Conservation (phyloP, 2,888 invertebrate species). For the Athetis lepigone region DNA sequence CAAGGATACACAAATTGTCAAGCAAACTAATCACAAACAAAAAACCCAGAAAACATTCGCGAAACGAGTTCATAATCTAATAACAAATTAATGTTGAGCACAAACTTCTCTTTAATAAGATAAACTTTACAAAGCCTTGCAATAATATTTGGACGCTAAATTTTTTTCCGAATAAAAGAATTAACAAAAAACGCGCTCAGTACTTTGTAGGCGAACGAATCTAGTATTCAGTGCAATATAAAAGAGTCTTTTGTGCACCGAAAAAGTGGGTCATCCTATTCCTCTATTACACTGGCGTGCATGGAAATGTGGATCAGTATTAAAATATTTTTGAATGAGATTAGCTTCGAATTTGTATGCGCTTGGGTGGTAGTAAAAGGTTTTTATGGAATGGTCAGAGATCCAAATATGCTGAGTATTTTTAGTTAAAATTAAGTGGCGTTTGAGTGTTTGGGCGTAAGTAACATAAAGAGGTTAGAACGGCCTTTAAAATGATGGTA, state of each 20-base stretch:
- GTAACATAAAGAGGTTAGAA: too few species aligned
- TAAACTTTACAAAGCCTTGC: slow-evolving; percentile 50
- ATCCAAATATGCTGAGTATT: too few species aligned
- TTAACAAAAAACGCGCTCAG: slow-evolving; percentile 68
- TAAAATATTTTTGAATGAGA: slow-evolving; percentile 44
- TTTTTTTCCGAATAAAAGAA: slow-evolving; percentile 60
- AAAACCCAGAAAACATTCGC: not conserved
- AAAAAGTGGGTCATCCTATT: slow-evolving; percentile 83
- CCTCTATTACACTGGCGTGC: slow-evolving; percentile 69
- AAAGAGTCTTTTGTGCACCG: slow-evolving; percentile 80
- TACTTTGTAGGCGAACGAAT: slow-evolving; percentile 72
- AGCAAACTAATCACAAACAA: slow-evolving; percentile 17
- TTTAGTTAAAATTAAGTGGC: too few species aligned
- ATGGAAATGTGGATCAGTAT: slow-evolving; percentile 57
- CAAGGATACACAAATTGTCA: slow-evolving; percentile 4
- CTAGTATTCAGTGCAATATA: slow-evolving; percentile 80
- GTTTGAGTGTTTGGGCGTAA: too few species aligned
- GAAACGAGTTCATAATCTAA: slow-evolving; percentile 30
- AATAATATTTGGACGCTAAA: slow-evolving; percentile 60
- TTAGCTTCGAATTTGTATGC: slow-evolving; percentile 33
- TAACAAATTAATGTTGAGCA: slow-evolving; percentile 23
- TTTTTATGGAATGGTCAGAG: too few species aligned
- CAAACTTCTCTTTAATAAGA: slow-evolving; percentile 34
- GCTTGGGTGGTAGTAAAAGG: slow-evolving; percentile 16
- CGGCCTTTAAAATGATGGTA: too few species aligned